Base-by-base conservation (phyloP, 2,113 vertebrate species). In the Corythoichthys haematopterus region DNA sequence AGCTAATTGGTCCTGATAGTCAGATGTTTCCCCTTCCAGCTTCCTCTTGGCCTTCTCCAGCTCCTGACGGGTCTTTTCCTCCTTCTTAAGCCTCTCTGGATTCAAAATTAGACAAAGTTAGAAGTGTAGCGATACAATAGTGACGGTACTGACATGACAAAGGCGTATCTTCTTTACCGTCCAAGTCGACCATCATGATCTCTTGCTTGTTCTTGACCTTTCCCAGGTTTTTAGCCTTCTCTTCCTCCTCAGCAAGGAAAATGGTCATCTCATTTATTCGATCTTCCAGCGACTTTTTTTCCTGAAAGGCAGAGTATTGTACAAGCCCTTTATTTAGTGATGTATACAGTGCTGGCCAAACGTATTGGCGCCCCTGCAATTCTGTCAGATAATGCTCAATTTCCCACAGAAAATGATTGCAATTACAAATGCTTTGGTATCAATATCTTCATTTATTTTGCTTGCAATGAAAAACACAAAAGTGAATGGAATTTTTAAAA, bases 181-280 rank as follows among this genome's bases (percentile, higher is more conserved):
- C 97, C 70, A 99, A 85, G 78, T 99, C 96, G 0, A 92, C 93
- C 90, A 99, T 95, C 95, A 99, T 97, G 89, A 98, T 94, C 85
- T 99, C 97, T 84, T 99, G 97, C 86, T 99, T 99, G 87, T 99
- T 99, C 83, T 95, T 95, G 72, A 95, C 81, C 77, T 99, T 99
- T 65, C 94, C 90, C 83, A 98, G 82, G 81, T 96, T 99, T 83
- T 99, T 99, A 59, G 96, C 94, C 84, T 98, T 98, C 85, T 99
- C 97, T 77, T 99, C 97, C 80, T 99, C 97, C 74, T 98, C 96
- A 69, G 96, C 86, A 70, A 98, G 88, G 89, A 92, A 85, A 35
- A 94, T 93, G 45, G 93, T 94, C 74, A 96, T 93, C 81, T 99
- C 97, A 48, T 90, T 88, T 82, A 99, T 93, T 60, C 96, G 84